Evolutionary conservation across 1,140 invertebrate species (phyloP), one percentile per base, ranked within the genome.

Genomic region (Lordiphosa stackelbergi): DNA sequence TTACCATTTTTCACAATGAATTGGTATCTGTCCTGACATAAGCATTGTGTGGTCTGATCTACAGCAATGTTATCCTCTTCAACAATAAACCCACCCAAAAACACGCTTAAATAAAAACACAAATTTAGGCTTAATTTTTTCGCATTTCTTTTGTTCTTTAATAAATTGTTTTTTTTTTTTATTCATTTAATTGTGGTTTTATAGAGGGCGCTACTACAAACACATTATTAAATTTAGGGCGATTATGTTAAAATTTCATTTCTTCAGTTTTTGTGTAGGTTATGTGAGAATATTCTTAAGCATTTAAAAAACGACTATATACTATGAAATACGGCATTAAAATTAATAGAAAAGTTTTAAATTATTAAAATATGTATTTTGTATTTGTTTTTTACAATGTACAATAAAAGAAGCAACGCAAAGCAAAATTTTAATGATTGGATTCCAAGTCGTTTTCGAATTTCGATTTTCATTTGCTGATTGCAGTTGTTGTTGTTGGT

Each of bases 221-320:
- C 74, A 79, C 66, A 40, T 42, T 70, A 70, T 78, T 74, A 79
- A 64, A 64, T 68, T 75, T 57, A 66, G 55, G 58, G 66, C 61
- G 70, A 79, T 81, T 74, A 70, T 56, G 70, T 59, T 68, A 60
- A 52, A 56, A 64, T 65, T 63, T 53, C 38, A 53, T 73, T 73
- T 60, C 53, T 48, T 56, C 48, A 53, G 48, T 51, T 62, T 52
- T 53, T 46, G 51, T 73, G 47, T 69, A 69, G 64, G 77, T 83
- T 83, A 83, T 69, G 65, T 77, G 77, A 83, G 77, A 83, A 75
- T 59, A 83, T 46, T 69, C 77, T 83, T 83, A 81, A 81, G 68
- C 72, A 75, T 81, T 77, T 69, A 83, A 83, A 81, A 83, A 83
- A 83, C 75, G 72, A 65, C 75, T 77, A 83, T 43, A 58, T 49